Evolutionary conservation across 2,797 vertebrate genomes (phyloP), one percentile per base, ranked within the genome.

Genomic region (Avahi laniger): DNA sequence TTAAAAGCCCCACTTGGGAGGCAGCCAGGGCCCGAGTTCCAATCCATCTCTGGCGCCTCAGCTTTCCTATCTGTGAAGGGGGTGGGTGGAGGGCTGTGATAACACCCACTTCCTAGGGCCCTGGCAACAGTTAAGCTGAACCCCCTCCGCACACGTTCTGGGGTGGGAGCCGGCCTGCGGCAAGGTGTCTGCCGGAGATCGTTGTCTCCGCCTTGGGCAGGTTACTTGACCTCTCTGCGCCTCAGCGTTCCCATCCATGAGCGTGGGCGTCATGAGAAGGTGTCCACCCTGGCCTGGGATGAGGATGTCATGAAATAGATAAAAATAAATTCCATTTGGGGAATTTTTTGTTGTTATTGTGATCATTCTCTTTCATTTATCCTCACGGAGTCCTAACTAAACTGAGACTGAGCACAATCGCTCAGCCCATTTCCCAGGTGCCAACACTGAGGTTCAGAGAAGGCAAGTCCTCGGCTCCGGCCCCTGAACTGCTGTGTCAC

Each of bases 21-120:
- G 46, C 12, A n/a, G 75, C 50, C n/a, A 54, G 54, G 76, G 33
- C 52, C 52, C 35, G 7, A 61, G 46, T 70, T 72, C 54, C 38
- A n/a, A 30, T 8, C n/a, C 14, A 33, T 54, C 73, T 81, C 61
- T 38, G 15, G 13, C 17, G 38, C 80, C 86, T 95, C 79, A 41
- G 86, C 50, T 46, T 61, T 22, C 57, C 84, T 28, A 79, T 28
- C 88, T 95, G 75, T 33, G 75, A 82, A 89, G 43, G 2, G 41
- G 54, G 70, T 1, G 24, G 35, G 3, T 26, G 13, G 10, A 59
- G 41, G 33, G 35, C 20, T 20, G 14, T 2, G 35, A 43, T 0
- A 50, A 54, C 41, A 52, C 48, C 33, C 14, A 0, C 46, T 48
- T 88, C 57, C 79, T 26, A 22, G 43, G 35, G 35, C 26, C 11